Base-by-base conservation (phyloP, 2,113 vertebrate species). In the Rhynchomys soricoides region DNA sequence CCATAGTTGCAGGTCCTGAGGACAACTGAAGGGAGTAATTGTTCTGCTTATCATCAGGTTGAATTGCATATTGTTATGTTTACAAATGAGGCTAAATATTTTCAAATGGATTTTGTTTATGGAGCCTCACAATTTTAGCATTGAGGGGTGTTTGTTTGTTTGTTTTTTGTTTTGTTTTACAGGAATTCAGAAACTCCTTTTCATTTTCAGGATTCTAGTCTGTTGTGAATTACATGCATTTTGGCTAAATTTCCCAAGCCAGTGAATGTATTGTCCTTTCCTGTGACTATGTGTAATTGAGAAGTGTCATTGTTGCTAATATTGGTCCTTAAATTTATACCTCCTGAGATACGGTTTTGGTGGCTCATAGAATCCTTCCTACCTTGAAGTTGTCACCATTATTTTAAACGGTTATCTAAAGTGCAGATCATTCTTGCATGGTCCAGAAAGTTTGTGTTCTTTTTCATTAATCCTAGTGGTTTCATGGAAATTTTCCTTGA, bases 401-500 rank as follows among this genome's bases (percentile, higher is more conserved):
- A 64, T 64, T 96, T 94, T 75, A 93, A 88, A 21, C 3, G 71
- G 6, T 68, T 93, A 29, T 70, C 12, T 22, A 91, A 57, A 17
- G 66, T 86, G 13, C 7, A 96, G 92, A 93, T 89, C 57, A 26
- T 79, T 96, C 71, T 48, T n/a, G 6, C 7, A 45, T 94, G 55
- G 10, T 90, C 34, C 1, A 83, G 3, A 13, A 89, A 81, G 48
- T 45, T 95, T 0, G 37, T 66, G 5, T 43, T 75, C 17, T 31
- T 22, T 71, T 70, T 92, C 75, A 87, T 62, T 59, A 83, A 17
- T 88, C 68, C 7, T 66, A 88, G 79, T 64, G 66, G 45, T 83
- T 90, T 64, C 73, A 71, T 34, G 3, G 55, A 68, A 68, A 71
- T 86, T 89, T 37, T 92, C 59, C 34, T 79, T n/a, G 45, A 92